Conservation (phyloP, 2,888 invertebrate species). For the Dorcus hopei region DNA sequence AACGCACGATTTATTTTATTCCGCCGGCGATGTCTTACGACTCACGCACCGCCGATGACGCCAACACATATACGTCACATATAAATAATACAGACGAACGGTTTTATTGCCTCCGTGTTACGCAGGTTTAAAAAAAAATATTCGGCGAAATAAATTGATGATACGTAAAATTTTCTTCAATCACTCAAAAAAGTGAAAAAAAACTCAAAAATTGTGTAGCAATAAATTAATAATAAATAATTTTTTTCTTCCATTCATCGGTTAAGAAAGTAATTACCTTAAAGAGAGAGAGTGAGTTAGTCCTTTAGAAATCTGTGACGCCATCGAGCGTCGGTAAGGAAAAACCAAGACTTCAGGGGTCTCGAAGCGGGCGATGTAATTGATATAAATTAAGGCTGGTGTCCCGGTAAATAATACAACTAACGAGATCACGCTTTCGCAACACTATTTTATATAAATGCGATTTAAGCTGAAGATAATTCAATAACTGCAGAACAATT, state of each 20-base stretch:
- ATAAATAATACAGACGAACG: not conserved
- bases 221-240: too few relatives aligned
- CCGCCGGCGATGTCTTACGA: slow-evolving; percentile 25
- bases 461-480: slow-evolving; percentile 34
- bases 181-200: too few relatives aligned
- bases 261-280: too few relatives aligned
- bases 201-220: too few relatives aligned
- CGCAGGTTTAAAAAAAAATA: too few relatives aligned
- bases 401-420: slow-evolving; percentile 44
- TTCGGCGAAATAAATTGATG: too few relatives aligned
- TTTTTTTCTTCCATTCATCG: too few relatives aligned
- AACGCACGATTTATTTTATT: slow-evolving; percentile 40
- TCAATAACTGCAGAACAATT: slow-evolving; percentile 41
- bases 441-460: slow-evolving; percentile 37
- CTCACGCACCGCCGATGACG: slow-evolving; percentile 27
- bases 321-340: not conserved
- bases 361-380: slow-evolving; percentile 33
- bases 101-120: not conserved
- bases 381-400: slow-evolving; percentile 47
- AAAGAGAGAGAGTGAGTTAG: too few relatives aligned
- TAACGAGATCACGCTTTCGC: slow-evolving; percentile 41
- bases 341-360: slow-evolving; percentile 10
- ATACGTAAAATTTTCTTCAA: too few relatives aligned
- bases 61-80: slow-evolving; percentile 14
- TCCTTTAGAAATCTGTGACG: not conserved